A percentile compares a stretch with the other conserved stretches of the same genome.
phyloP scores from a whole-genome alignment of 2,797 vertebrate species.

The Telmatherina bonti region DNA sequence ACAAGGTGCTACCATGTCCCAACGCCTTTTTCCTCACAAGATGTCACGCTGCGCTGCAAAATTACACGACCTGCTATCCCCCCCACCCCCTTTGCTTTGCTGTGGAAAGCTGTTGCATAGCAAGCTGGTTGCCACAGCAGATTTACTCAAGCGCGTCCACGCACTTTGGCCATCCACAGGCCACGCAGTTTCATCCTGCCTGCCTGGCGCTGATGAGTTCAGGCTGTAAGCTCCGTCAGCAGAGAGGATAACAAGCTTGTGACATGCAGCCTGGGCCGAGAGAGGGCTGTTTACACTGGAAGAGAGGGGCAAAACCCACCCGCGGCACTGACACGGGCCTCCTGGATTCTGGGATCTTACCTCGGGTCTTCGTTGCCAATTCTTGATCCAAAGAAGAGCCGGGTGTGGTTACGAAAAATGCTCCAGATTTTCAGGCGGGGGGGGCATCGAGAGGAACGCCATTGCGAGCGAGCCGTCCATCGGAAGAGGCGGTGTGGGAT shows the following conservation, averaged over 20 bases:
- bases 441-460: constrained; percentile 59
- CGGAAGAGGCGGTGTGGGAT: constrained; percentile 9
- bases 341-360: constrained; percentile 59
- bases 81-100: constrained; percentile 31
- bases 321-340: constrained; percentile 14
- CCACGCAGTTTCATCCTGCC: constrained; percentile 56
- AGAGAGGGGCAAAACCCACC: background rate
- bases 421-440: constrained; percentile 58
- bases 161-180: constrained; percentile 51
- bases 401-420: constrained; percentile 81
- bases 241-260: constrained; percentile 14
- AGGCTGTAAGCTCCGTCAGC: constrained; percentile 30
- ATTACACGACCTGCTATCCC: background rate
- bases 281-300: background rate
- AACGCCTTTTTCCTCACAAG: background rate
- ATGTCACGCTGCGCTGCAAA: constrained; percentile 7
- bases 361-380: constrained; percentile 66
- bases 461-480: constrained; percentile 47
- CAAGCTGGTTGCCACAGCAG: constrained; percentile 65
- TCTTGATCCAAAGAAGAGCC: constrained; percentile 72
- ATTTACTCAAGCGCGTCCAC: constrained; percentile 76
- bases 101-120: constrained; percentile 57
- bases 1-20: constrained; percentile 22
- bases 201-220: constrained; percentile 30
- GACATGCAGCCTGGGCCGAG: constrained; percentile 20